Conservation (phyloP, 2,888 invertebrate genomes). For the Apotomis capreana region DNA sequence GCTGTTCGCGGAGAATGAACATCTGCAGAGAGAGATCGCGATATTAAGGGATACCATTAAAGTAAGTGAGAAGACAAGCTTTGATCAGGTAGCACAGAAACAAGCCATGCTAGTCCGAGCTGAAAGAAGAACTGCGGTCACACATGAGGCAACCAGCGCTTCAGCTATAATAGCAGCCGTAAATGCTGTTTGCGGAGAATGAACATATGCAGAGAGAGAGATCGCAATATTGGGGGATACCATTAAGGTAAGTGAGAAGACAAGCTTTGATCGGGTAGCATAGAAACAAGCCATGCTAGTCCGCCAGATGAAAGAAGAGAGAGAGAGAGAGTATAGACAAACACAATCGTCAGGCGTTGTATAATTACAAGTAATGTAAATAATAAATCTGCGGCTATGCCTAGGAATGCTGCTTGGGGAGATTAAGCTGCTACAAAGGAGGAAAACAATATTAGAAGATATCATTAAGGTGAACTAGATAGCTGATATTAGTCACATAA, state of each 20-base stretch:
- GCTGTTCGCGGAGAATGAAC: conserved; percentile 96
- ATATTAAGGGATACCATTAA: conserved; percentile 97
- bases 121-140: conserved; percentile 95
- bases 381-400: too few relatives aligned
- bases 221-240: too few relatives aligned
- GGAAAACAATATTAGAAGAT: too few relatives aligned
- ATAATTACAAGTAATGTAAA: too few relatives aligned
- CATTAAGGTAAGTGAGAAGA: neutral
- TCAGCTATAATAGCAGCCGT: conserved; percentile 92
- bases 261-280: neutral
- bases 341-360: too few relatives aligned
- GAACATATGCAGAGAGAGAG: neutral
- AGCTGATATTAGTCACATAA: too few relatives aligned
- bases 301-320: too few relatives aligned
- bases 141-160: conserved; percentile 95
- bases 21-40: conserved; percentile 95
- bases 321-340: too few relatives aligned
- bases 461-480: too few relatives aligned
- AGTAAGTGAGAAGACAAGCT: conserved; percentile 72
- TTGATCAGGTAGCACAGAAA: conserved; percentile 84
- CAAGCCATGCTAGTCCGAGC: conserved; percentile 97
- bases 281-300: too few relatives aligned
- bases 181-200: neutral
- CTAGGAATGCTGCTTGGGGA: too few relatives aligned
- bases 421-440: neutral